phyloP scores from a whole-genome alignment of 2,797 vertebrate species.

The Chiloscyllium punctatum region DNA sequence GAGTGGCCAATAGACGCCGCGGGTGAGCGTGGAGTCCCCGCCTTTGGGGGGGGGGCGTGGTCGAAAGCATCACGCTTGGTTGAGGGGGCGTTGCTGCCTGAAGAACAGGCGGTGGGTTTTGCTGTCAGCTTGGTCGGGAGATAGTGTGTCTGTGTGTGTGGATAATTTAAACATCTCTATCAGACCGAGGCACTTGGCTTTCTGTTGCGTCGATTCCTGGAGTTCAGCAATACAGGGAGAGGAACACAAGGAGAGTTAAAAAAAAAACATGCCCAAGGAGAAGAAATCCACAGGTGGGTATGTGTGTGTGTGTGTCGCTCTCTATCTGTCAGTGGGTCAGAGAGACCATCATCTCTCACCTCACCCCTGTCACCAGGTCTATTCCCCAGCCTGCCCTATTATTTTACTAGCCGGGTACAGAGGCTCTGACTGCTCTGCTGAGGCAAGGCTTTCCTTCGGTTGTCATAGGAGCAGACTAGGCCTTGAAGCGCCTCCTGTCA shows the following conservation, averaged over 20 bases:
- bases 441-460: not conserved
- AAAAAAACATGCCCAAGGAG: conserved; percentile 11
- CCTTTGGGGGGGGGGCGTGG: not conserved
- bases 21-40: fast-evolving
- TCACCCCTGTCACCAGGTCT: not conserved
- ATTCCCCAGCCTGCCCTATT: too few species aligned
- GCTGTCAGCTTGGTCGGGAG: too few species aligned
- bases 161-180: not conserved
- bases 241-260: not conserved
- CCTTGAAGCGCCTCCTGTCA: conserved; percentile 13
- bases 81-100: not conserved
- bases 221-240: not conserved
- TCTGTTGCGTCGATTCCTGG: not conserved
- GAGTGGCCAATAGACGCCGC: not conserved
- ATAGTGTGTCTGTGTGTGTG: too few species aligned
- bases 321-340: conserved; percentile 6
- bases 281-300: conserved; percentile 37
- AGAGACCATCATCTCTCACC: not conserved
- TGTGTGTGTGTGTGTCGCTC: not conserved
- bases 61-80: not conserved
- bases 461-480: not conserved
- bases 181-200: not conserved
- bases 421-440: not conserved
- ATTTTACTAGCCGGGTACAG: not conserved
- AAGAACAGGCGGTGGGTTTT: not conserved